These are phyloP conservation scores for Sarcophaga caerulescens DNA, from an alignment of 2,888 invertebrate genomes.

Conservation along the genomic window DNA sequence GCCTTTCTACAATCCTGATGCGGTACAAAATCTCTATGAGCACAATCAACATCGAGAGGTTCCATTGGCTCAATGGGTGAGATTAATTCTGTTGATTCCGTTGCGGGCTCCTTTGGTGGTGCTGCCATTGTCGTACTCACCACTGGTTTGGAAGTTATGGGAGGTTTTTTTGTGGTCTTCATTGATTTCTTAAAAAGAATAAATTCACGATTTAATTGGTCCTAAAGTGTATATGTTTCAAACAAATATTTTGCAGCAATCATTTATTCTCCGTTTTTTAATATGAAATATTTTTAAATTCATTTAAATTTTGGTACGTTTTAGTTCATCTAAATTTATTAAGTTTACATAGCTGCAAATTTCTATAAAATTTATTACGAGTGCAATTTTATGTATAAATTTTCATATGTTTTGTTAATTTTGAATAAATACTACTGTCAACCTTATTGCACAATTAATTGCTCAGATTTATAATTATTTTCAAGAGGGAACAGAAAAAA, in stretches of 20 bases:
- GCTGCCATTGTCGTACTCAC: background rate
- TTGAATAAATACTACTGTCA: background rate
- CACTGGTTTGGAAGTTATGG: slow-evolving; percentile 50
- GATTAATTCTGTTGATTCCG: slow-evolving; percentile 46
- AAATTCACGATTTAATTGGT: background rate
- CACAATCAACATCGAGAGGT: slow-evolving; percentile 81
- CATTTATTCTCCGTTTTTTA: background rate
- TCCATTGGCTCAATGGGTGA: slow-evolving; percentile 59
- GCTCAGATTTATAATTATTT: background rate
- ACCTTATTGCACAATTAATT: background rate
- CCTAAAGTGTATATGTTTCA: background rate
- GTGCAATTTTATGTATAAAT: background rate
- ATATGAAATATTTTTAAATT: background rate
- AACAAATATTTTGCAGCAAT: background rate
- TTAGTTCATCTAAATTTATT: background rate
- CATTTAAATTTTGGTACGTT: background rate
- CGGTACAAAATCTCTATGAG: slow-evolving; percentile 83
- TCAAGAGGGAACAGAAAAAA: background rate
- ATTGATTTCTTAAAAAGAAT: slow-evolving; percentile 73
- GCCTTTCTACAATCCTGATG: slow-evolving; percentile 84
- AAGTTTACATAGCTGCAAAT: slow-evolving; percentile 8
- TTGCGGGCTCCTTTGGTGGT: slow-evolving; percentile 66
- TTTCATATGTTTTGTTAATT: background rate
- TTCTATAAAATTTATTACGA: slow-evolving; percentile 1
- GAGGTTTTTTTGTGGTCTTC: slow-evolving; percentile 72